These are phyloP conservation scores for Callyntrura sp. DNA, from an alignment of 2,888 invertebrate species.

Conservation along the genomic window DNA sequence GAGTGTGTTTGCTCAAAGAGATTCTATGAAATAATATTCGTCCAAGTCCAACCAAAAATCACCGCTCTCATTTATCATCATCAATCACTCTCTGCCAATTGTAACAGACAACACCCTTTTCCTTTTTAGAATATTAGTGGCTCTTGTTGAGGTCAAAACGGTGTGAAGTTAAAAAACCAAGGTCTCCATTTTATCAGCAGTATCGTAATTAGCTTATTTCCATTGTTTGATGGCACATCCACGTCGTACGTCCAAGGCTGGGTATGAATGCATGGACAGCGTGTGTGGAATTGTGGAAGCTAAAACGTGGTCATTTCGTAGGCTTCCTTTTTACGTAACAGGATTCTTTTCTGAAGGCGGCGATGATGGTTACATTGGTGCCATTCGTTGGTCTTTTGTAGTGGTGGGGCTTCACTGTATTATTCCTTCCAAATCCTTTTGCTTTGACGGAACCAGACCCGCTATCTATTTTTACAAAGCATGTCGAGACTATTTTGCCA, in stretches of 20 bases:
- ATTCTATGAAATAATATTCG: not conserved
- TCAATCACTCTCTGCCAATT: slow-evolving; percentile 67
- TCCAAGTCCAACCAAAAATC: not conserved
- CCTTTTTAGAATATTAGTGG: slow-evolving; percentile 17
- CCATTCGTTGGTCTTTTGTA: not conserved
- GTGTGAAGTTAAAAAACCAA: slow-evolving; percentile 58
- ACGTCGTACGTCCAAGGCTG: not conserved
- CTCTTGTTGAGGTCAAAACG: slow-evolving; percentile 51
- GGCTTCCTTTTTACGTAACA: slow-evolving; percentile 44
- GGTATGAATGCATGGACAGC: not conserved
- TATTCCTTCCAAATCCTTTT: not conserved
- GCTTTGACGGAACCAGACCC: slow-evolving; percentile 2
- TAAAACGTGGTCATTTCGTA: slow-evolving; percentile 21
- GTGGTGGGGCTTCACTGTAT: not conserved
- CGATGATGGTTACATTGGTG: slow-evolving; percentile 22
- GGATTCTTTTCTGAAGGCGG: slow-evolving; percentile 30
- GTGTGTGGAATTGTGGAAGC: no score
- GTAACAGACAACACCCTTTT: slow-evolving; percentile 57
- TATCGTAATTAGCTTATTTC: slow-evolving; percentile 59
- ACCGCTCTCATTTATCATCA: slow-evolving; percentile 61
- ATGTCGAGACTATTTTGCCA: slow-evolving; percentile 43
- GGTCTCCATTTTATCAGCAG: not conserved
- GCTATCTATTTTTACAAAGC: slow-evolving; percentile 14
- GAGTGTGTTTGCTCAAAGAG: no score
- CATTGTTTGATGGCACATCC: not conserved